A percentile compares a stretch with the other conserved stretches of the same genome.
Evolutionary conservation across 2,113 vertebrate species (phyloP).

Genomic region (Nanger granti): DNA sequence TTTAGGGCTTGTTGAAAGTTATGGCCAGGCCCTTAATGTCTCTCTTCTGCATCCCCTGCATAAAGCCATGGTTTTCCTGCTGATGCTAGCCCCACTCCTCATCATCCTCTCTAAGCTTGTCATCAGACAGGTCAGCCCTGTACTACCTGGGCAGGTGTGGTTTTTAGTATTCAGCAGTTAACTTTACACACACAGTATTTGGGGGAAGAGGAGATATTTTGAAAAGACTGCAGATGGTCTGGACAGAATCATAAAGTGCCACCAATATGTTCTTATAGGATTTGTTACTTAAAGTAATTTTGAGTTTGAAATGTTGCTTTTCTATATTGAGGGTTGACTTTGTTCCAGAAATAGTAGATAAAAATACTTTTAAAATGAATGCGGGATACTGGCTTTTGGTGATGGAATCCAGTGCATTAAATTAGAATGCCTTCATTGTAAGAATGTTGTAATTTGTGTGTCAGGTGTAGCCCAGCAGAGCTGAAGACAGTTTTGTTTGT

Average conservation of each 20-base stretch:
- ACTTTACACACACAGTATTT: not conserved
- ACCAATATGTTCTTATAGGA: not conserved
- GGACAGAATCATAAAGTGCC: not conserved
- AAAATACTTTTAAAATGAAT: slow-evolving; percentile 60
- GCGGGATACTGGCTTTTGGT: slow-evolving; percentile 62
- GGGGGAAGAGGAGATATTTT: not conserved
- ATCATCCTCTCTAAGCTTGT: not conserved
- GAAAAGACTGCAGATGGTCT: not conserved
- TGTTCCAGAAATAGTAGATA: slow-evolving; percentile 16
- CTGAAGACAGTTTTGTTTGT: slow-evolving; percentile 71
- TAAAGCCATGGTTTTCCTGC: not conserved
- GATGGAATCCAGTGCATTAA: slow-evolving; percentile 65
- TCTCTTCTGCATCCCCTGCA: not conserved
- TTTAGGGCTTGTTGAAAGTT: not conserved
- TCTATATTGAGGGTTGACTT: slow-evolving; percentile 34
- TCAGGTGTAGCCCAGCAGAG: slow-evolving; percentile 61
- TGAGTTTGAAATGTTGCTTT: slow-evolving; percentile 29
- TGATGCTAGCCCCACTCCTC: not conserved
- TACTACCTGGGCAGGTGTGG: not conserved
- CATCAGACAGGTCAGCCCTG: not conserved
- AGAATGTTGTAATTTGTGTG: slow-evolving; percentile 69
- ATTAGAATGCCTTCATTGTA: slow-evolving; percentile 49
- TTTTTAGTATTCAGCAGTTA: not conserved
- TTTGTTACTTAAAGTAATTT: slow-evolving; percentile 11
- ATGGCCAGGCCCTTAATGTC: not conserved